Percentiles rank a stretch among this genome's conserved stretches.
These are phyloP conservation scores for Cynocephalus volans DNA, from an alignment of 2,113 vertebrate genomes.

Conservation along the genomic window DNA sequence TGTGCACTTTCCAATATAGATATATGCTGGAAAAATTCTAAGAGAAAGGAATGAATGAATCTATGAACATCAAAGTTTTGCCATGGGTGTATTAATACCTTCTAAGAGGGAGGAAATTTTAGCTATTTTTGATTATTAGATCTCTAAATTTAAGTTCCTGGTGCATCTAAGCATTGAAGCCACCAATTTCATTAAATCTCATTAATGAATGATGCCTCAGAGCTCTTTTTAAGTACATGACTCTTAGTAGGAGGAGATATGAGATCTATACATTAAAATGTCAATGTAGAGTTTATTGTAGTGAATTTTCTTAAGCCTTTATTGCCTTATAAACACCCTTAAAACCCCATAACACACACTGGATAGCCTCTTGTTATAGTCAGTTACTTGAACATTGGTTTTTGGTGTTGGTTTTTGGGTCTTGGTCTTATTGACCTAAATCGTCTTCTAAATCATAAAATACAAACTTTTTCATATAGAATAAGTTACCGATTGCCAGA, in stretches of 20 bases:
- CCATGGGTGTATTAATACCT: neutral
- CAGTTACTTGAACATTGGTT: constrained; percentile 9
- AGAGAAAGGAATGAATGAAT: neutral
- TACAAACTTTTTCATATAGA: neutral
- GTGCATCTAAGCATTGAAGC: neutral
- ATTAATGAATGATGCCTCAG: neutral
- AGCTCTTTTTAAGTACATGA: neutral
- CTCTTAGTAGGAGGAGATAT: neutral
- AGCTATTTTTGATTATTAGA: neutral
- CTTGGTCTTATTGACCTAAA: neutral
- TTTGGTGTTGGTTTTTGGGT: neutral
- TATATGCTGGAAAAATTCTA: neutral
- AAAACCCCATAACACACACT: neutral
- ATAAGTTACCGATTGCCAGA: neutral
- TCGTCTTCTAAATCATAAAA: constrained; percentile 45
- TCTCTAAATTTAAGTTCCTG: neutral
- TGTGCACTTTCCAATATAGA: neutral
- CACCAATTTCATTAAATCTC: neutral
- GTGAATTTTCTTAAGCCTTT: neutral
- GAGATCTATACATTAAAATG: neutral
- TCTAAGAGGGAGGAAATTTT: neutral
- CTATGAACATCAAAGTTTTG: neutral
- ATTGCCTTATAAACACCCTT: neutral
- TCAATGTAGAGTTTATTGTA: neutral
- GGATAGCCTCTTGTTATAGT: neutral